phyloP scores from a whole-genome alignment of 2,888 invertebrate species.

The Cartodere bifasciata region DNA sequence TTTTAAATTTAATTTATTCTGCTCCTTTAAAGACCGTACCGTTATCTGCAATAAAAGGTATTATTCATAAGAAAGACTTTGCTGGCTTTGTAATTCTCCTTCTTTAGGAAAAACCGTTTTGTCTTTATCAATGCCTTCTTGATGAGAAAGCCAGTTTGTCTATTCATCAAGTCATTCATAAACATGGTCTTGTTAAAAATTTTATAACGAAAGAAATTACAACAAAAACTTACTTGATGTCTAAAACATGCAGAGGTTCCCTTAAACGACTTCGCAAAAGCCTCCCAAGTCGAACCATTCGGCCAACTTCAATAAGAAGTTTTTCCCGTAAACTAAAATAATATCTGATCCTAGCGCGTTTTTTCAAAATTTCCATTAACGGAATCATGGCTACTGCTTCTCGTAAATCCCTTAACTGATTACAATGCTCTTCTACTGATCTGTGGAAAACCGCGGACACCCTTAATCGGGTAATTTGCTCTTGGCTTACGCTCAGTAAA shows the following conservation, averaged over 20 bases:
- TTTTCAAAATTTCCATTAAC: constrained; percentile 34
- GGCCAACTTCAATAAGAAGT: constrained; percentile 54
- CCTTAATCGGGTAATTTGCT: constrained; percentile 60
- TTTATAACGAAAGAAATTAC: too few species aligned
- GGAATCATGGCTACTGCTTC: constrained; percentile 41
- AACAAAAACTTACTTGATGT: constrained; percentile 12
- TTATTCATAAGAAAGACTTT: too few species aligned
- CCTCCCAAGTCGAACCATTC: constrained; percentile 58
- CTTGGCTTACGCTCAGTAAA: constrained; percentile 55
- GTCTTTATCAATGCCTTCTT: neutral
- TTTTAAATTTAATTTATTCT: too few species aligned
- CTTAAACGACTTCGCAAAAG: constrained; percentile 50
- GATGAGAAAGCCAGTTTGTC: too few species aligned
- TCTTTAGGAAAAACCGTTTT: neutral
- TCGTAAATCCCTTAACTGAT: constrained; percentile 46
- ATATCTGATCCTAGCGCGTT: constrained; percentile 37
- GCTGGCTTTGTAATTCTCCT: too few species aligned
- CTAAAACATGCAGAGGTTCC: constrained; percentile 40
- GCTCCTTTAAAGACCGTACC: too few species aligned
- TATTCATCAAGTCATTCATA: too few species aligned
- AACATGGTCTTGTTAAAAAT: too few species aligned
- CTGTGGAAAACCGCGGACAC: constrained; percentile 66
- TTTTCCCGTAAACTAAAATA: constrained; percentile 49
- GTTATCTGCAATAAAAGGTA: too few species aligned
- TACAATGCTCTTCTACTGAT: constrained; percentile 51